Base-by-base conservation (phyloP, 2,888 invertebrate genomes). In the Diachrysia chrysitis region DNA sequence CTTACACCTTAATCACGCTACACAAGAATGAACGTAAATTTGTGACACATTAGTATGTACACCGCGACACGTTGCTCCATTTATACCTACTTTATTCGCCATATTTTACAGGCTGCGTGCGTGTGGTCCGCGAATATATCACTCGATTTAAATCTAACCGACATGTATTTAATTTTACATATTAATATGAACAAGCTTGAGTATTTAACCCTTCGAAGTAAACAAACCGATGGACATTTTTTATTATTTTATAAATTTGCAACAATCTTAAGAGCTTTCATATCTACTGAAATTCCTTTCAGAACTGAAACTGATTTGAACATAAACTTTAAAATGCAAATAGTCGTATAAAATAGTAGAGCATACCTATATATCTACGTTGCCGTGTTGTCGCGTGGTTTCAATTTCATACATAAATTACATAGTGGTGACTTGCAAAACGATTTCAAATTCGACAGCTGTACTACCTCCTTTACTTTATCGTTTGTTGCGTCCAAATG, bases 31-130 rank as follows among this genome's bases (percentile, higher is more conserved):
- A 59, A 57, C 61, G 63, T 57, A 25, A 55, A 61, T 53, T 67
- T 63, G 29, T 29, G 56, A 60, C 67, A 56, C 56, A 68, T 71
- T 35, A 66, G 46, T 58, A 81, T 59, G 70, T 81, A 57, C 73
- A 57, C 25, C 80, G 72, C 71, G 64, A 64, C 66, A 79, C 48
- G 65, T 67, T 78, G 78, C 60, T 71, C 81, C 67, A 80, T 70
- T 75, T 82, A 67, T 71, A 58, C n/a, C n/a, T n/a, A n/a, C 63
- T 61, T 54, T 58, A 46, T 66, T 66, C 69, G 72, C 58, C 70
- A 76, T 69, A 74, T 74, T 82, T 69, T 37, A 64, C 72, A 63
- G 60, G 58, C 63, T 64, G 51, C 53, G 69, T 59, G 80, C 81
- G 73, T 81, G 83, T 58, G 25, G 32, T 46, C 21, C 32, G 14